Base-by-base conservation (phyloP, 2,888 invertebrate genomes). In the Melipona beecheii region DNA sequence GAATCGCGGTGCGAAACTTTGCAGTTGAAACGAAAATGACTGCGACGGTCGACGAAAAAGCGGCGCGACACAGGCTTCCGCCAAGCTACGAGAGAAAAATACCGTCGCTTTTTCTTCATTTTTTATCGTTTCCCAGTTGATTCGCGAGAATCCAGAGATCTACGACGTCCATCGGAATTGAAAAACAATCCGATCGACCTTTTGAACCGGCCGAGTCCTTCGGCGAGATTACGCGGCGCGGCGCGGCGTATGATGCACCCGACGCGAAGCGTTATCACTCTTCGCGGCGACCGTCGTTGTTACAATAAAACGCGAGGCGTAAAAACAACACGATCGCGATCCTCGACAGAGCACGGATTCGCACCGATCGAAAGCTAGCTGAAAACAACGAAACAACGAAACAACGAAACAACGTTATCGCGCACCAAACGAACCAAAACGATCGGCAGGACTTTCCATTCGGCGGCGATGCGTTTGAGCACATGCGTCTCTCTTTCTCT, bases 151-250 rank as follows among this genome's bases (percentile, higher is more conserved):
- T 9, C 6, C 21, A 27, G 21, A 43, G 54, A 56, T 24, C 4
- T 13, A 17, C 31, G 19, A 50, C 36, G 69, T 50, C 31, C 60
- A 19, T 60, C 50, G 70, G 21, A 74, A 24, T 19, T 36, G 50
- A 75, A 64, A 68, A 31, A 76, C 21, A 70, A 52, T 36, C 52
- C 60, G 60, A 15, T 19, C 70, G 76, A 70, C 76, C 76, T 76
- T 62, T 76, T 70, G 76, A 76, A 76, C 76, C 50, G 70, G 49
- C 9, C 70, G 76, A 54, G 71, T 71, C 71, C 62, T 77, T 77
- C 76, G 76, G 15, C 11, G 71, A 71, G 76, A 71, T 77, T 64
- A 36, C 71, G 62, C 1, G 27, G 27, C 1, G 27, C 27, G 36
- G 9, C 9, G 36, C 36, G 43, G 11, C 76, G 71, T 60, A 62